Base-by-base conservation (phyloP, 2,113 vertebrate species). In the Saguinus imperator region DNA sequence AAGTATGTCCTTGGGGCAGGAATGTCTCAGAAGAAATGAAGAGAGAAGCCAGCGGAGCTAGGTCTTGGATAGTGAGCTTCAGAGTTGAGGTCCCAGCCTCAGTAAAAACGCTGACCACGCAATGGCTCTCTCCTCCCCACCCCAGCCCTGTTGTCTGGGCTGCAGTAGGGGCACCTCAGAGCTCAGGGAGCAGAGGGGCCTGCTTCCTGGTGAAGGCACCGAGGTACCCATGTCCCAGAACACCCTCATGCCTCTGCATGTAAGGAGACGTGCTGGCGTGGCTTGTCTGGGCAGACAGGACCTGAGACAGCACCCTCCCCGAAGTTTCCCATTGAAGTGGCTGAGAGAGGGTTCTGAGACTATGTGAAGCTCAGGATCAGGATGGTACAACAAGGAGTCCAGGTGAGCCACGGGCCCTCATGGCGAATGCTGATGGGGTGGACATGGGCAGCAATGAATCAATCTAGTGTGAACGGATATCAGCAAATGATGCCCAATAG, bases 181-280 rank as follows among this genome's bases (percentile, higher is more conserved):
- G 27, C 45, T 66, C 73, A 5, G 57, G 50, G n/a, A 25, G 43
- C 3, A 48, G 57, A 76, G 25, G 37, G 13, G n/a, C 8, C 81
- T 43, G 21, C 68, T 58, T 72, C 50, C 81, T 35, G 16, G 29
- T 13, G 35, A 11, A 43, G 61, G 57, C 3, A 5, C 25, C 48
- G 21, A 73, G 77, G 17, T 8, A 50, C 72, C 45, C 48, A 32
- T 29, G 37, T 81, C 37, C 50, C 64, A n/a, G 68, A 93, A 68
- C 9, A 13, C 68, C 11, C 14, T 1, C 29, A 4, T 1, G 18
- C 14, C 48, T n/a, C 14, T 11, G 5, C 43, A 37, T 2, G 10
- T 14, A 35, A 50, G 73, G 8, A 58, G 61, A 48, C 0, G 0
- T 7, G 37, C 29, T 6, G 13, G 27, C 1, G 0, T 10, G 40